A percentile compares a stretch with the other conserved stretches of the same genome.
These are phyloP conservation scores for Alethe castanea DNA, from an alignment of 2,113 vertebrate species.

Conservation along the genomic window DNA sequence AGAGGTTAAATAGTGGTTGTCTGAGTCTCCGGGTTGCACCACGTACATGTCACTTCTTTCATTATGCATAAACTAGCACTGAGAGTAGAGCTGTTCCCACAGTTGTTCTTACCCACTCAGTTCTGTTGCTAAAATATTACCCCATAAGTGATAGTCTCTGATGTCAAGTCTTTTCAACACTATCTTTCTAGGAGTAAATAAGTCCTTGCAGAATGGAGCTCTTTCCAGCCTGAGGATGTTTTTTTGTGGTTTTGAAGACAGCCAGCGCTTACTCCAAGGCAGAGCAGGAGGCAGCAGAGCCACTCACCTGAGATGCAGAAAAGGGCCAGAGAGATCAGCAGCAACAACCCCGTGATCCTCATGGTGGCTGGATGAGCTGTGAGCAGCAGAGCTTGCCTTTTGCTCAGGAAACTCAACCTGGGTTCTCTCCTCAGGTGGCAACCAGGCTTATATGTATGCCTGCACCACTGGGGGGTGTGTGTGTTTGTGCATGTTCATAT, in stretches of 20 bases:
- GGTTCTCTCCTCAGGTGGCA: not conserved
- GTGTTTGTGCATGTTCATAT: not conserved
- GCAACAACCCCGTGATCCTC: not conserved
- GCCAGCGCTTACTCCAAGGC: not conserved
- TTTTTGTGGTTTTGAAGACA: conserved; percentile 15
- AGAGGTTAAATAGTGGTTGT: conserved; percentile 52
- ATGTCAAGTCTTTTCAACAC: conserved; percentile 72
- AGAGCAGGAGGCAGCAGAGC: not conserved
- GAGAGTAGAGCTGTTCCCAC: conserved; percentile 63
- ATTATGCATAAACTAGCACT: conserved; percentile 62
- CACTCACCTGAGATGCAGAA: conserved; percentile 44
- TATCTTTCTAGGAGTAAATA: conserved; percentile 68
- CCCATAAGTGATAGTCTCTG: conserved; percentile 71
- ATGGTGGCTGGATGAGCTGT: not conserved
- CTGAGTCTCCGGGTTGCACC: conserved; percentile 49
- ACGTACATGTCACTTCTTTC: conserved; percentile 62
- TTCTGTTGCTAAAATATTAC: conserved; percentile 72
- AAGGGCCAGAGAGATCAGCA: conserved; percentile 8
- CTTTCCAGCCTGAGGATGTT: conserved; percentile 44
- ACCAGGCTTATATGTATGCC: not conserved
- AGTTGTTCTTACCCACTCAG: conserved; percentile 70
- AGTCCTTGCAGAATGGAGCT: conserved; percentile 60
- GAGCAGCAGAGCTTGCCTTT: not conserved
- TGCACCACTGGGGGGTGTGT: not conserved
- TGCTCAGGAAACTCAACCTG: not conserved